Evolutionary conservation across 1,140 invertebrate species (phyloP).

Genomic region (Pomacea maculata): DNA sequence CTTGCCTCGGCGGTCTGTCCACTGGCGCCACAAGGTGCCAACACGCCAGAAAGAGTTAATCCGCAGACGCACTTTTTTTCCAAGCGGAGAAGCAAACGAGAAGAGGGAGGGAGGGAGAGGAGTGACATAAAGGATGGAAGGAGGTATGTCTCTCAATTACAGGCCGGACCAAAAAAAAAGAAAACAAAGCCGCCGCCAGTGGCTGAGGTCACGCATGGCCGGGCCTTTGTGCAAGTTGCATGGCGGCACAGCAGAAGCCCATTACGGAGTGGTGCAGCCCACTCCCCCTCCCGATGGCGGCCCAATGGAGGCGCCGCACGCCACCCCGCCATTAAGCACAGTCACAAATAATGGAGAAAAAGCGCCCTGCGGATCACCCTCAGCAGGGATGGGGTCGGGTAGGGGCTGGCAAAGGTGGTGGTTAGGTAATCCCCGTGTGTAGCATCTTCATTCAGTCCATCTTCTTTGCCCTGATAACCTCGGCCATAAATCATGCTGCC

Average conservation of each 20-base stretch:
- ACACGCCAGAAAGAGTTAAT: too few relatives aligned
- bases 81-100: too few relatives aligned
- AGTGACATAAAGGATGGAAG: not conserved
- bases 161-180: not conserved
- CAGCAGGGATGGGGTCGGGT: not conserved
- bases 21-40: too few relatives aligned
- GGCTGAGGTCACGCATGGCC: not conserved
- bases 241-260: not conserved
- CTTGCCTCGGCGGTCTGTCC: too few relatives aligned
- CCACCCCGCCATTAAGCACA: not conserved
- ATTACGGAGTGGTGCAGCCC: not conserved
- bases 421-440: too few relatives aligned
- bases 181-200: not conserved
- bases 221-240: not conserved
- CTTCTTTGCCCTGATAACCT: too few relatives aligned
- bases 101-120: not conserved
- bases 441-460: too few relatives aligned
- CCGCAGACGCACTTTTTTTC: too few relatives aligned
- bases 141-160: not conserved
- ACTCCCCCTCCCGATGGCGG: not conserved
- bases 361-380: not conserved
- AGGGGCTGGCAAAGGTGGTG: too few relatives aligned
- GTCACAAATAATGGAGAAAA: not conserved
- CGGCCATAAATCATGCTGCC: too few relatives aligned
- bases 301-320: not conserved